Conservation (phyloP, 2,113 vertebrate genomes). For the Oxyruncus cristatus region DNA sequence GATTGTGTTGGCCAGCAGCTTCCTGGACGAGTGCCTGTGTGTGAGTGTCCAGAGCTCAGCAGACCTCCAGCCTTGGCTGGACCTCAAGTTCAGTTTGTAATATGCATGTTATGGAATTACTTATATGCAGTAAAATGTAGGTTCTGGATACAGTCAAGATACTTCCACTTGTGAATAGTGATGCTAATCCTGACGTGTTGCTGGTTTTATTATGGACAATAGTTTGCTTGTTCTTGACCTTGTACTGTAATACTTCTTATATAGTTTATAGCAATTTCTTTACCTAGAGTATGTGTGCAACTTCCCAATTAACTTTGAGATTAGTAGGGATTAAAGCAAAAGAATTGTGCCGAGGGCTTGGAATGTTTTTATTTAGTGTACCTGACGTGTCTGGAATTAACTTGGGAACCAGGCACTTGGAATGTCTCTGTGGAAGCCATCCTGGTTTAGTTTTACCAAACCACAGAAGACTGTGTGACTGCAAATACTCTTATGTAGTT, state of each 20-base stretch:
- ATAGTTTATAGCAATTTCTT: not conserved
- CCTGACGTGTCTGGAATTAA: not conserved
- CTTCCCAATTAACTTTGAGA: not conserved
- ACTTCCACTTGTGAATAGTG: not conserved
- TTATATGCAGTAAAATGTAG: slow-evolving; percentile 13
- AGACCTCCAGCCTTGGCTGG: slow-evolving; percentile 53
- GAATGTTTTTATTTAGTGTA: not conserved
- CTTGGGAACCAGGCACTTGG: not conserved
- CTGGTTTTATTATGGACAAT: not conserved
- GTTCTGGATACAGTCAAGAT: slow-evolving; percentile 1
- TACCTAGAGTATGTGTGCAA: not conserved
- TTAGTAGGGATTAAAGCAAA: not conserved
- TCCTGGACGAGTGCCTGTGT: not conserved
- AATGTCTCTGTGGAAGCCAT: not conserved
- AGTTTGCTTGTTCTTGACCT: not conserved
- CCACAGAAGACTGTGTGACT: not conserved
- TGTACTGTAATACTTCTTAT: not conserved
- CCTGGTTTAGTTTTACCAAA: not conserved
- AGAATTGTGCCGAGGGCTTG: not conserved
- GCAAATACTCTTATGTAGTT: not conserved
- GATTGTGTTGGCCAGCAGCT: slow-evolving; percentile 35
- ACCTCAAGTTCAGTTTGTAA: slow-evolving; percentile 45
- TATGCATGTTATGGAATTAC: slow-evolving; percentile 30
- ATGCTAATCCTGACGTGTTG: not conserved
- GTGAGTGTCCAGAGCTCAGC: slow-evolving; percentile 14